phyloP scores from a whole-genome alignment of 2,888 invertebrate species.

The Diplazon laetatorius region DNA sequence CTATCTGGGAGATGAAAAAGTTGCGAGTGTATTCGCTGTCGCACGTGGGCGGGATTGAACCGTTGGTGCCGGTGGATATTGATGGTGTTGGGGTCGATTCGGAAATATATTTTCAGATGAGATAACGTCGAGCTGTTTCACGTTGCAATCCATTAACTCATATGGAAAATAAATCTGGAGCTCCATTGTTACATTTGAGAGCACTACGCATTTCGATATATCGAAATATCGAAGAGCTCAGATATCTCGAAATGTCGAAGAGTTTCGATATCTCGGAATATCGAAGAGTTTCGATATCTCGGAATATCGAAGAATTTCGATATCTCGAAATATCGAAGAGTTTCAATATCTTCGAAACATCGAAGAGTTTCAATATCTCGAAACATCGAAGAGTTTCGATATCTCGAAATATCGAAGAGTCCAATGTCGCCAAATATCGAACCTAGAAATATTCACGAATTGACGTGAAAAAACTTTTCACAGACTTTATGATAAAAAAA shows the following conservation, averaged over 20 bases:
- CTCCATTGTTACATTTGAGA: not conserved
- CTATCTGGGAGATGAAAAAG: constrained; percentile 14
- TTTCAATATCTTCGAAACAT: too few relatives aligned
- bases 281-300: too few relatives aligned
- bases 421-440: too few relatives aligned
- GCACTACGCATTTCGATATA: not conserved
- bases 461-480: too few relatives aligned
- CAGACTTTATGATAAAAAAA: too few relatives aligned
- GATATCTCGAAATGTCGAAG: not conserved
- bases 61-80: not conserved
- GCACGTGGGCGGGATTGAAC: not conserved
- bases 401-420: too few relatives aligned
- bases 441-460: too few relatives aligned
- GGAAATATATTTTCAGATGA: not conserved
- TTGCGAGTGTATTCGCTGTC: not conserved
- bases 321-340: too few relatives aligned
- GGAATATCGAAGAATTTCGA: too few relatives aligned
- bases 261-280: too few relatives aligned
- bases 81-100: not conserved
- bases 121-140: constrained; percentile 4
- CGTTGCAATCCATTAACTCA: constrained; percentile 11
- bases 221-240: not conserved
- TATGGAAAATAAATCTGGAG: not conserved
- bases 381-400: too few relatives aligned
- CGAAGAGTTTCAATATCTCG: too few relatives aligned